Evolutionary conservation across 2,797 vertebrate genomes (phyloP).

Genomic region (Acipenser ruthenus): DNA sequence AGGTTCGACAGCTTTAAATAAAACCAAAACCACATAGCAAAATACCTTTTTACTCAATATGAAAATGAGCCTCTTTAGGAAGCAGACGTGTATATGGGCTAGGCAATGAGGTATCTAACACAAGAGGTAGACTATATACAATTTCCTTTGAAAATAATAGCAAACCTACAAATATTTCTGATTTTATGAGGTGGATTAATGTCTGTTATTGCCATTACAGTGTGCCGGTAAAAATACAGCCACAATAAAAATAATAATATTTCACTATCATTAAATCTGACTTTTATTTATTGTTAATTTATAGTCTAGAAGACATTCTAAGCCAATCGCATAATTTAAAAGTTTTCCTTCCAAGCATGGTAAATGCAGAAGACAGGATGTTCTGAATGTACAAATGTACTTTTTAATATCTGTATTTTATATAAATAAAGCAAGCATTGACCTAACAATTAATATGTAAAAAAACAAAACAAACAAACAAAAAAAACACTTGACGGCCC

Average conservation of each 20-base stretch:
- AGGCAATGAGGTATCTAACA: constrained; percentile 27
- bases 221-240: constrained; percentile 56
- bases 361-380: constrained; percentile 10
- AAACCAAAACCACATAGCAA: no score
- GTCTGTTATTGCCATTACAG: constrained; percentile 67
- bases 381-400: background rate
- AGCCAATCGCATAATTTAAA: constrained; percentile 16
- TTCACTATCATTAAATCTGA: constrained; percentile 59
- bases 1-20: no score
- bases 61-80: no score
- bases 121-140: constrained; percentile 25
- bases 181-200: constrained; percentile 55
- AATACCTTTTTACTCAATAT: no score
- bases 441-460: no score
- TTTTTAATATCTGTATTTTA: constrained; percentile 7
- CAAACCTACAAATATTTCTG: constrained; percentile 42
- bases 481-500: no score
- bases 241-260: constrained; percentile 62
- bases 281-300: constrained; percentile 54
- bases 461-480: no score
- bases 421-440: no score
- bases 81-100: no score
- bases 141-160: constrained; percentile 37
- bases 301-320: constrained; percentile 40
- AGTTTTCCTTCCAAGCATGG: constrained; percentile 1